Base-by-base conservation (phyloP, 2,888 invertebrate species). In the Actias luna region DNA sequence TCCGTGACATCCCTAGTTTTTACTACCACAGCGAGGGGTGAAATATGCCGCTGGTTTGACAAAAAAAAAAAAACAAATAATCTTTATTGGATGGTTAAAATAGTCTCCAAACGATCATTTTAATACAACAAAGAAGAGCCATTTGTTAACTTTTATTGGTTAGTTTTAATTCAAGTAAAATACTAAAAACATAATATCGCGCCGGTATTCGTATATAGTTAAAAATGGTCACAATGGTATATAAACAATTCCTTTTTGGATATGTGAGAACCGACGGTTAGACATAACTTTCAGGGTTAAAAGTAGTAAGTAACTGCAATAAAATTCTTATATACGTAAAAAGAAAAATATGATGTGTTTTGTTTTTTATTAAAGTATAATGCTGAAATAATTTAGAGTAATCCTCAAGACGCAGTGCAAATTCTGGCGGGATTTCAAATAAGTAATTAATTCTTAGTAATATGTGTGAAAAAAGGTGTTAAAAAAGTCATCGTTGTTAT, bases 21-120 rank as follows among this genome's bases (percentile, higher is more conserved):
- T 68, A 69, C 69, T 68, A 70, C 68, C 82, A 68, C 83, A 77
- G 81, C 75, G 80, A 81, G 86, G 87, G 88, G 85, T 83, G 79
- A 79, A 79, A 82, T 81, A 82, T 81, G 74, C 67, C 71, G 74
- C 68, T 68, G 10, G 14, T 10, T 33, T 46, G 35, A 33, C 7
- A 46, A 33, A 25, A 62, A 25, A 29, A 55, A 60, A 60, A 59
- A 33, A n/a, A n/a, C n/a, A n/a, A n/a, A n/a, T n/a, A n/a, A n/a
- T n/a, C n/a, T 25, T 8, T 52, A 35, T 27, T 60, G 52, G 25
- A 35, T 52, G 33, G n/a, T 1, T 52, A 50, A n/a, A 22, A 4
- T 3, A 33, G 16, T 25, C 7, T 12, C 12, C 8, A 33, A 5
- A 33, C 4, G 12, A 33, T 5, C 33, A 33, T 33, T 33, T 33